Conservation (phyloP, 2,888 invertebrate genomes). For the Athetis lepigone region DNA sequence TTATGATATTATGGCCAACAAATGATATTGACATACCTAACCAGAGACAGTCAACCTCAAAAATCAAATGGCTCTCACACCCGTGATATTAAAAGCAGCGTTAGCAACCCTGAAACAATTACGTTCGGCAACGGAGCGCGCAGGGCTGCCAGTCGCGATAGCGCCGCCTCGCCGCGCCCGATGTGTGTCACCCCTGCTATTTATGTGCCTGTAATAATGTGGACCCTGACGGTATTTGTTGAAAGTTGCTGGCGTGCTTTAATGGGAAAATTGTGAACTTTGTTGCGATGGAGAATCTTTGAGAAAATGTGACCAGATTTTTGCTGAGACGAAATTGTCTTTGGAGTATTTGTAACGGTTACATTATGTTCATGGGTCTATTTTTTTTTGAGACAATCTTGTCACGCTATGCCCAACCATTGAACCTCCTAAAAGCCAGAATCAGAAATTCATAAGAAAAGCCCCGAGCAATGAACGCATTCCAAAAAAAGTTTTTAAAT, state of each 20-base stretch:
- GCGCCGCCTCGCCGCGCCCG: conserved; percentile 58
- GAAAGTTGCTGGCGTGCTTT: conserved; percentile 43
- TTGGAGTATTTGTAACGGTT: background rate
- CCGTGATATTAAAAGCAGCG: conserved; percentile 30
- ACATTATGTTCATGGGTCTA: no score
- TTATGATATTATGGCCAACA: no score
- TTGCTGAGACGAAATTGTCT: background rate
- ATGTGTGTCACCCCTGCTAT: conserved; percentile 62
- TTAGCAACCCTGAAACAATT: conserved; percentile 59
- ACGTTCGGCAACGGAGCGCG: conserved; percentile 61
- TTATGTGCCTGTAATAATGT: conserved; percentile 67
- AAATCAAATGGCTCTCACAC: conserved; percentile 22
- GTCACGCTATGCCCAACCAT: no score
- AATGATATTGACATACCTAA: no score
- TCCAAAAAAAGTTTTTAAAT: no score
- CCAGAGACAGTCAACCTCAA: background rate
- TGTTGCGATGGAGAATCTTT: conserved; percentile 14
- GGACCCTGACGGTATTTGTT: conserved; percentile 25
- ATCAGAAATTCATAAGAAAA: no score
- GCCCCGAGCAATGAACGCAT: no score
- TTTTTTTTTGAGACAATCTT: no score
- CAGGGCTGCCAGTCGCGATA: conserved; percentile 71
- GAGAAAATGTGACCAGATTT: conserved; percentile 7
- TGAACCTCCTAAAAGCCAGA: no score
- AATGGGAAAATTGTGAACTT: conserved; percentile 35